Conservation (phyloP, 2,113 vertebrate genomes). For the Syngnathus typhle region DNA sequence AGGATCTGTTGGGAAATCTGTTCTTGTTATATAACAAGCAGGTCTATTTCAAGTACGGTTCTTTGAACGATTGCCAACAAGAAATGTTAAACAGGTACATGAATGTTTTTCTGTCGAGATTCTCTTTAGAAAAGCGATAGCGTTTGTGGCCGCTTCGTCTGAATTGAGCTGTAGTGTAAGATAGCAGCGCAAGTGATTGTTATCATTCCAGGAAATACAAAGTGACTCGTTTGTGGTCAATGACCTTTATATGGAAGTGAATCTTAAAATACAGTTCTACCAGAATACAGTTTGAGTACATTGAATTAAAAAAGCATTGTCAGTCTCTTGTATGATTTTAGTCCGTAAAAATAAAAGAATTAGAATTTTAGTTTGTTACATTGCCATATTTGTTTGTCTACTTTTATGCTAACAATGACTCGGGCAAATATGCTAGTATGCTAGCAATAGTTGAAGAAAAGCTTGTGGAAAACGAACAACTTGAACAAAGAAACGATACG, state of each 20-base stretch:
- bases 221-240: neutral
- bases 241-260: neutral
- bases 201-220: neutral
- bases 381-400: no score
- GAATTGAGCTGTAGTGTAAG: conserved; percentile 4
- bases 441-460: neutral
- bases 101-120: neutral
- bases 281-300: no score
- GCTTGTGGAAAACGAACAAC: neutral
- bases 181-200: neutral
- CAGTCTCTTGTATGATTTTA: no score
- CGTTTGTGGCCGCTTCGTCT: neutral
- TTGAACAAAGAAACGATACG: neutral
- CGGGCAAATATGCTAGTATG: no score
- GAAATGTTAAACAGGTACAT: neutral
- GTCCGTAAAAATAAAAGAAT: no score
- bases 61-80: neutral
- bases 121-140: neutral
- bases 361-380: no score
- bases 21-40: neutral
- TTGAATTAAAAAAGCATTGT: no score
- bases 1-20: neutral
- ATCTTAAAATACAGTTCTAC: no score
- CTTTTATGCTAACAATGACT: no score
- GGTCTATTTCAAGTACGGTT: neutral